Conservation (phyloP, 1,140 invertebrate genomes). For the Himalopsyche phryganea region DNA sequence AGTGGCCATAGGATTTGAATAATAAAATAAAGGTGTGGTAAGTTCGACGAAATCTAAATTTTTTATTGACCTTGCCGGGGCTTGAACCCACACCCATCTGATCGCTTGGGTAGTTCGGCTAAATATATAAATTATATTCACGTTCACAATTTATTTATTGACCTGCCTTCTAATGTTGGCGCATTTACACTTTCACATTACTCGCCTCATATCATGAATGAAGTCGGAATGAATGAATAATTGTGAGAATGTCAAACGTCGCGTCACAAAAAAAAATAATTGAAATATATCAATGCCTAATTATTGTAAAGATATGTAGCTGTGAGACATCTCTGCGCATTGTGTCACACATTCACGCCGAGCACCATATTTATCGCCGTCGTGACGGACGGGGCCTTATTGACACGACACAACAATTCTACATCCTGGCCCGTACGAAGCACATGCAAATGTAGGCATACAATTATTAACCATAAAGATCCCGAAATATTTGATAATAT, state of each 20-base stretch:
- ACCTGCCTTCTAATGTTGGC: neutral
- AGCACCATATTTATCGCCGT: conserved; percentile 16
- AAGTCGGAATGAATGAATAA: conserved; percentile 29
- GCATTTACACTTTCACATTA: conserved; percentile 25
- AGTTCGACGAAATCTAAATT: too few relatives aligned
- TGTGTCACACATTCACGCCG: conserved; percentile 29
- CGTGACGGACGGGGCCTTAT: conserved; percentile 25
- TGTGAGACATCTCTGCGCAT: conserved; percentile 24
- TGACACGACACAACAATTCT: neutral
- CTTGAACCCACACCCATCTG: too few relatives aligned
- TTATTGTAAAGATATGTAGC: conserved; percentile 32
- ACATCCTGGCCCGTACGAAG: neutral
- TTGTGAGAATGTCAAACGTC: conserved; percentile 23
- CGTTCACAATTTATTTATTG: too few relatives aligned
- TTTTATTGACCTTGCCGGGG: too few relatives aligned
- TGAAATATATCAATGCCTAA: conserved; percentile 34
- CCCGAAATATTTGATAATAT: too few relatives aligned
- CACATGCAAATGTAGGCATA: too few relatives aligned
- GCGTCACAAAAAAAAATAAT: conserved; percentile 19
- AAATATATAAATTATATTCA: too few relatives aligned
- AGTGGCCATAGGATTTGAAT: too few relatives aligned
- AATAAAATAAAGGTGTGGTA: too few relatives aligned
- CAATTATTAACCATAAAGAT: too few relatives aligned
- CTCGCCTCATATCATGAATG: conserved; percentile 18
- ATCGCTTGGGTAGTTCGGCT: too few relatives aligned